Conservation (phyloP, 2,113 vertebrate species). For the Mirza zaza region DNA sequence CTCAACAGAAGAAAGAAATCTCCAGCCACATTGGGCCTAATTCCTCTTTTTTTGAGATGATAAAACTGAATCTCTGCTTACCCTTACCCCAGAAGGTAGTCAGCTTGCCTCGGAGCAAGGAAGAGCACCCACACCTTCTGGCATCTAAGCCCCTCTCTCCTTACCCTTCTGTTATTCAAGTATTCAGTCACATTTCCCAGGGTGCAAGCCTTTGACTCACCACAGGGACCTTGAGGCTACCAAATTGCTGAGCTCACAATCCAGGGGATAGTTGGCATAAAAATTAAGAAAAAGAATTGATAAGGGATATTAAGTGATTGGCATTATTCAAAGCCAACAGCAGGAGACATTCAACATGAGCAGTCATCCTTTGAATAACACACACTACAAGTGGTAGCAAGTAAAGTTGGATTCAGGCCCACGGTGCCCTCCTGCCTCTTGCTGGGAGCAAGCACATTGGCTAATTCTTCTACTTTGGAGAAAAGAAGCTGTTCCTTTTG, state of each 20-base stretch:
- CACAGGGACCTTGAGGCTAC: background rate
- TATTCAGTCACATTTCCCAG: background rate
- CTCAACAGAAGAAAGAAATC: background rate
- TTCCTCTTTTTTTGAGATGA: background rate
- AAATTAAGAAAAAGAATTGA: background rate
- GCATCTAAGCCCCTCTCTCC: background rate
- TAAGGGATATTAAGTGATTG: background rate
- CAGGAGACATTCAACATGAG: background rate
- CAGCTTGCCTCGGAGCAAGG: background rate
- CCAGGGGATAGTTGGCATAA: background rate
- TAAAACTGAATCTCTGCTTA: background rate
- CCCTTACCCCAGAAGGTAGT: background rate
- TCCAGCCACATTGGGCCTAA: background rate
- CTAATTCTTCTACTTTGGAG: background rate
- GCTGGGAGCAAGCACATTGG: background rate
- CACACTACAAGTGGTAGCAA: background rate
- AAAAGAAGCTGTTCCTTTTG: background rate
- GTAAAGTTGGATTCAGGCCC: no score
- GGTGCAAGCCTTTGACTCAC: background rate
- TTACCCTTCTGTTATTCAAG: background rate
- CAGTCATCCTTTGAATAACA: background rate
- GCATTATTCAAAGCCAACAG: background rate
- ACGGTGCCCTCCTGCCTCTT: background rate
- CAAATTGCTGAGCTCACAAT: background rate
- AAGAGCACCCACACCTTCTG: background rate